Base-by-base conservation (phyloP, 2,888 invertebrate species). In the Lepidocyrtoides sp. region DNA sequence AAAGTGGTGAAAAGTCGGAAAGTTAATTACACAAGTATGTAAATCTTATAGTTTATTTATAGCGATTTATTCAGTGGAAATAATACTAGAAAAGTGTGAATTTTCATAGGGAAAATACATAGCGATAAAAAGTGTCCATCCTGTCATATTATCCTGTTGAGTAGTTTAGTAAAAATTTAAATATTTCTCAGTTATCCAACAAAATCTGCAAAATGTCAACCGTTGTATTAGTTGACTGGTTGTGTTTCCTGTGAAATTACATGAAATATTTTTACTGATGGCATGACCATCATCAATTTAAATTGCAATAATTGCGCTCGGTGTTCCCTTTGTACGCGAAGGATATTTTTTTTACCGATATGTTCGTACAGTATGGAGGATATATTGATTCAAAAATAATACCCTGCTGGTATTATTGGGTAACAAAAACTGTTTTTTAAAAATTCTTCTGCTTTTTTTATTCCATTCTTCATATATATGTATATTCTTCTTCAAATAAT, bases 401-500 rank as follows among this genome's bases (percentile, higher is more conserved):
- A 66, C 7, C 20, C 23, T 8, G 7, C 36, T 79, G 79, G 79
- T 57, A 41, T 54, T 20, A 7, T 54, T 10, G 32, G 79, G 79
- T 79, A 79, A 79, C 79, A 10, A 57, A 79, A 54, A 54, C 29
- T 20, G 10, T 79, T 79, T 79, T 79, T 7, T n/a, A n/a, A n/a
- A 12, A 36, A 17, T 75, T 72, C 17, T 20, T 75, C 48, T 75
- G 0, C 20, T 54, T 54, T 36, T n/a, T 72, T 77, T 77, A 26
- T 54, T 79, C 79, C 79, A 79, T 79, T 79, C 54, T 79, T 54
- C n/a, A n/a, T n/a, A n/a, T n/a, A n/a, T n/a, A n/a, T n/a, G n/a
- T n/a, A n/a, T n/a, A n/a, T n/a, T n/a, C 57, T 32, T 12, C 20
- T 63, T 29, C 0, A 7, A 26, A 63, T 20, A 7, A 0, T 23